Evolutionary conservation across 2,888 invertebrate genomes (phyloP).

Genomic region (Cancer borealis): DNA sequence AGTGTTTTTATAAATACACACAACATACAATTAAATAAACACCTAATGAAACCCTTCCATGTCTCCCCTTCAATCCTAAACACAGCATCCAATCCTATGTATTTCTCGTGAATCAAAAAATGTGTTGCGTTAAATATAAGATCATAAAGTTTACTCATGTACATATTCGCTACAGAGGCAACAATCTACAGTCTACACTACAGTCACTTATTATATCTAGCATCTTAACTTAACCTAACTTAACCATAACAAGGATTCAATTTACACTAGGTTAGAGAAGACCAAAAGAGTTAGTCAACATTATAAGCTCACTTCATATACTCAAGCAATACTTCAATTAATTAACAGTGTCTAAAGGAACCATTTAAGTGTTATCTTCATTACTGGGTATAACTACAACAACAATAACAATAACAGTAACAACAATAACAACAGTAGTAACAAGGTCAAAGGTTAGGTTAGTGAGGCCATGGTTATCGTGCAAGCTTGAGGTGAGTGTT

Average conservation of each 20-base stretch:
- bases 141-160: too few relatives aligned
- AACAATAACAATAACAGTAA: background rate
- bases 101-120: too few relatives aligned
- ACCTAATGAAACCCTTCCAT: too few relatives aligned
- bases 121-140: too few relatives aligned
- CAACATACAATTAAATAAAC: too few relatives aligned
- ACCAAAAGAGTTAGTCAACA: background rate
- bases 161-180: too few relatives aligned
- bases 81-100: too few relatives aligned
- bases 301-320: background rate
- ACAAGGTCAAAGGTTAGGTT: background rate
- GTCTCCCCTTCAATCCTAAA: too few relatives aligned
- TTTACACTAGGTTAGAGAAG: background rate
- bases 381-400: background rate
- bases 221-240: too few relatives aligned
- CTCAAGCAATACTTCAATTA: background rate
- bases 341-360: background rate
- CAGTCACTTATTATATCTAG: too few relatives aligned
- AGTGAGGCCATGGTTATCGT: constrained; percentile 28
- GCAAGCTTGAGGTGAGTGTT: background rate
- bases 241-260: background rate
- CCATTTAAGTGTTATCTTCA: background rate
- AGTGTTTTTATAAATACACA: too few relatives aligned
- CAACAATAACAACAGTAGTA: constrained; percentile 7
- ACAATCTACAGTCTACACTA: too few relatives aligned